Conservation (phyloP, 2,888 invertebrate genomes). For the Euplagia quadripunctaria region DNA sequence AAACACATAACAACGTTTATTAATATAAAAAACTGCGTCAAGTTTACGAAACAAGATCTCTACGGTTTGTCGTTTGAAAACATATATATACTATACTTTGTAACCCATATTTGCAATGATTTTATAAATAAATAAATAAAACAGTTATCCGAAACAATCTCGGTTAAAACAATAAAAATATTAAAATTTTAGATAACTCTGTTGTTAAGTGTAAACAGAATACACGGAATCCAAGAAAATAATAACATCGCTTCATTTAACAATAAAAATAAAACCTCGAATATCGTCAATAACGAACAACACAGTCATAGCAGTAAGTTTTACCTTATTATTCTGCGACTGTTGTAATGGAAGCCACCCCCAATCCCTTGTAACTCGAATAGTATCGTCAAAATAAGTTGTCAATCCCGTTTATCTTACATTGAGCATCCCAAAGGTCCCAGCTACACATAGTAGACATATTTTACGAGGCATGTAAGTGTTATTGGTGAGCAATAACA, state of each 20-base stretch:
- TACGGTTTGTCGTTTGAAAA: no score
- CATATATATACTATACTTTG: no score
- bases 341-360: neutral
- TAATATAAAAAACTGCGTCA: no score
- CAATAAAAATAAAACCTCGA: constrained; percentile 8
- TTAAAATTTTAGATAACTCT: no score
- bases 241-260: neutral
- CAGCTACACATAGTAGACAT: constrained; percentile 21
- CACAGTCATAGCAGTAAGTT: neutral
- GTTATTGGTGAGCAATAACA: constrained; percentile 49
- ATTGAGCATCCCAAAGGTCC: constrained; percentile 10
- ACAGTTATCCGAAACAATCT: no score
- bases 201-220: neutral
- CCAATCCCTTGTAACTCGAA: constrained; percentile 16
- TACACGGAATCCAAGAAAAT: neutral
- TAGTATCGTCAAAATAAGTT: constrained; percentile 42
- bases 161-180: no score
- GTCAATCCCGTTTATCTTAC: constrained; percentile 26
- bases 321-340: constrained; percentile 2
- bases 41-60: no score
- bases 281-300: neutral
- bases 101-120: no score
- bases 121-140: no score
- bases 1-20: no score
- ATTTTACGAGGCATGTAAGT: constrained; percentile 39